Evolutionary conservation across 2,113 vertebrate species (phyloP).

Genomic region (Apus apus): DNA sequence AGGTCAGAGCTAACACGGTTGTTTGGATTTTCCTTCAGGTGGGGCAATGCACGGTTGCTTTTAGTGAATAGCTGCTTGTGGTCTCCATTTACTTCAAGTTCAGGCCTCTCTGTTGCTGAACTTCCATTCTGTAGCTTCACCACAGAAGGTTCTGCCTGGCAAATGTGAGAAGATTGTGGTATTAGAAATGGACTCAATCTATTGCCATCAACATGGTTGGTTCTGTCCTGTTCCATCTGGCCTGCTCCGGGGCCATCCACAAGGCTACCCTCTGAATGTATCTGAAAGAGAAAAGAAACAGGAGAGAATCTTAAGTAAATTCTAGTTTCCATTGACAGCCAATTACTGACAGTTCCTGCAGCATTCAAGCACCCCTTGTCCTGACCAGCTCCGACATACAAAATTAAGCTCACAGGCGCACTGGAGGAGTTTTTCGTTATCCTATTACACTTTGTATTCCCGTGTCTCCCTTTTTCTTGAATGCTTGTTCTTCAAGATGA

Average conservation of each 20-base stretch:
- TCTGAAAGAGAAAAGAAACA: slow-evolving; percentile 65
- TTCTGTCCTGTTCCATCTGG: slow-evolving; percentile 98
- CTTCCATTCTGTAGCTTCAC: slow-evolving; percentile 88
- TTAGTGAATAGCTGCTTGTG: slow-evolving; percentile 79
- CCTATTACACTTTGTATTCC: neutral
- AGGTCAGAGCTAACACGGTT: slow-evolving; percentile 75
- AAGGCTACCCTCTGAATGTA: slow-evolving; percentile 87
- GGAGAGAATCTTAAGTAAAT: slow-evolving; percentile 1
- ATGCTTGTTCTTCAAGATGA: neutral
- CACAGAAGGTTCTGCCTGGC: slow-evolving; percentile 76
- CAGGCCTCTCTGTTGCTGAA: slow-evolving; percentile 76
- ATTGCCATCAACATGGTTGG: slow-evolving; percentile 92
- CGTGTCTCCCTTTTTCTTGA: neutral
- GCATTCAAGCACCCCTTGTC: neutral
- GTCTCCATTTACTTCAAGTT: slow-evolving; percentile 83
- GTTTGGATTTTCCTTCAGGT: slow-evolving; percentile 80
- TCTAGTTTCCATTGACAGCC: neutral
- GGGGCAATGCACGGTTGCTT: slow-evolving; percentile 69
- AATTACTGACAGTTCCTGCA: neutral
- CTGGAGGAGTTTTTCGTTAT: neutral
- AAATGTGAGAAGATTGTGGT: slow-evolving; percentile 79
- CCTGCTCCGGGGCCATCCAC: slow-evolving; percentile 95
- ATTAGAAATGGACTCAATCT: slow-evolving; percentile 84
- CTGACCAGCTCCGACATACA: neutral
- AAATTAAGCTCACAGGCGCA: accelerated